Base-by-base conservation (phyloP, 2,888 invertebrate genomes). In the Lithophane leautieri region DNA sequence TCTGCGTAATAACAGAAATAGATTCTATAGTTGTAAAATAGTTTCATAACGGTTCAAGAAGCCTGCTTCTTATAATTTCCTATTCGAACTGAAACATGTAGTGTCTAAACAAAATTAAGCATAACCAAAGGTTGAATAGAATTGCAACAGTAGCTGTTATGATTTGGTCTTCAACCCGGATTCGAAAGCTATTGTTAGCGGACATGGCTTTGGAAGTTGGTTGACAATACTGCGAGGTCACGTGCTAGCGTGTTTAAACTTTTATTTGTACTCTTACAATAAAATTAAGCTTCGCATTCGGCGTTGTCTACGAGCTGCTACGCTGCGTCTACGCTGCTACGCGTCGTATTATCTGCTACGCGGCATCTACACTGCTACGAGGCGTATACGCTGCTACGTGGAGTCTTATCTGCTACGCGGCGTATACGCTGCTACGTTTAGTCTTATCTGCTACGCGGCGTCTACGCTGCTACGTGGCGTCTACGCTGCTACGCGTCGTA, bases 161-260 rank as follows among this genome's bases (percentile, higher is more conserved):
- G 91, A 89, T 91, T 79, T 65, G 58, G 86, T 91, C 92, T 92
- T 90, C 85, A 89, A 93, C 90, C 92, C 92, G 93, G 93, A 93
- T 92, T 88, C 90, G 88, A 91, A 91, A 91, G 90, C 89, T 85
- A 79, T 87, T 87, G 87, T 87, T 77, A 19, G 44, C 34, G 52
- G 87, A 90, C 88, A 89, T 90, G 89, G 84, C 89, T 90, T 89
- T 85, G 84, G 81, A 84, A 89, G 86, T 81, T 79, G 52, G 19
- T 79, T 75, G 84, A 85, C 78, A 83, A 75, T 78, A 81, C 84
- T 56, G 16, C 8, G 56, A 70, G 78, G 79, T 78, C 82, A 84
- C 83, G 86, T 85, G 76, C 84, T 76, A 70, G 84, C 83, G 84
- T 87, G 81, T 82, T 86, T 79, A 88, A 89, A 85, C 68, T 77